Conservation (phyloP, 1,140 invertebrate species). For the Euborellia annulipes region DNA sequence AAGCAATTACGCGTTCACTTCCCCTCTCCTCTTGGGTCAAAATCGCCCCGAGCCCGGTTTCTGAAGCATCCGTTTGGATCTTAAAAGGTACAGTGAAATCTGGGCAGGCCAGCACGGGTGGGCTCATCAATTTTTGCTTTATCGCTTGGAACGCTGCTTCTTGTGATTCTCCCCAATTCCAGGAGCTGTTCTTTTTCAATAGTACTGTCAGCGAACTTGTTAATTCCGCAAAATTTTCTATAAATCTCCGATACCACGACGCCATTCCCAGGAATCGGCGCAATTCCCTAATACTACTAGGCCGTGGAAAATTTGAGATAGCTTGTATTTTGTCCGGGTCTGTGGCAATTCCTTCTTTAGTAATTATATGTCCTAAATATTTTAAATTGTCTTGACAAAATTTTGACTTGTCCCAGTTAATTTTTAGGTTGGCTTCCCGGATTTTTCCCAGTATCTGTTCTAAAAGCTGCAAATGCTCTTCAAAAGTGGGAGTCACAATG, state of each 20-base stretch:
- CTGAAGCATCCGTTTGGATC: conserved; percentile 38
- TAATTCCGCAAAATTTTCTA: conserved; percentile 16
- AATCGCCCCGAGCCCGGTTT: conserved; percentile 29
- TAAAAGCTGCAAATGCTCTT: conserved; percentile 26
- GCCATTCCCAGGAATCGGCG: conserved; percentile 17
- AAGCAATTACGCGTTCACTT: conserved; percentile 21
- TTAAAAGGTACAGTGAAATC: conserved; percentile 27
- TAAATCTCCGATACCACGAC: conserved; percentile 25
- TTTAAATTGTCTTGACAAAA: conserved; percentile 17
- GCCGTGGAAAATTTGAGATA: conserved; percentile 12
- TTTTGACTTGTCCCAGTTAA: conserved; percentile 27
- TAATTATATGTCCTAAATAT: conserved; percentile 19
- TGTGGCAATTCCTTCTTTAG: conserved; percentile 12
- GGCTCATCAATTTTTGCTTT: conserved; percentile 10
- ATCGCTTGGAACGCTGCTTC: conserved; percentile 16
- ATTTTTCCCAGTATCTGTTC: conserved; percentile 21
- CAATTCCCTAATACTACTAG: conserved; percentile 13
- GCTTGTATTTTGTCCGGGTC: conserved; percentile 13
- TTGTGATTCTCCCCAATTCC: conserved; percentile 21
- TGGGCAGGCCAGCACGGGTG: conserved; percentile 25
- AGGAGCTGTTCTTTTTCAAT: conserved; percentile 14
- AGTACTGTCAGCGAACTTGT: conserved; percentile 16
- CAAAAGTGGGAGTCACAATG: conserved; percentile 20
- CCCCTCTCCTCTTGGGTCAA: conserved; percentile 20
- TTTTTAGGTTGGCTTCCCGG: conserved; percentile 21